These are phyloP conservation scores for Cancer borealis DNA, from an alignment of 2,888 invertebrate genomes.

Conservation along the genomic window DNA sequence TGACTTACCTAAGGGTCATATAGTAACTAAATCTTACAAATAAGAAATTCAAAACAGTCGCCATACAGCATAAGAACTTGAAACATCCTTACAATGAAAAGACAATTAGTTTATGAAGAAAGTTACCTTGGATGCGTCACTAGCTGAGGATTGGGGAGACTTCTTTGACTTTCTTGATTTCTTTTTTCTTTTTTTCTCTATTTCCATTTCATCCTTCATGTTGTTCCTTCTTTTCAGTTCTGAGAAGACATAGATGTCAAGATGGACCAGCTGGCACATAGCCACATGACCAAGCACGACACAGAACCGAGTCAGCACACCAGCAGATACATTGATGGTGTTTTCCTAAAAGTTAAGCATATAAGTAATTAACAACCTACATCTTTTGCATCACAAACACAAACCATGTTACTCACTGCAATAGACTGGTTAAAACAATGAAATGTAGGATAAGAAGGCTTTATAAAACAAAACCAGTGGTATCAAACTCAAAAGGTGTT, in stretches of 20 bases:
- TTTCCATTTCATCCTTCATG: conserved; percentile 80
- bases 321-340: conserved; percentile 53
- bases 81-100: too few relatives aligned
- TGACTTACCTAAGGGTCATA: too few relatives aligned
- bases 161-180: conserved; percentile 82
- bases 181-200: conserved; percentile 79
- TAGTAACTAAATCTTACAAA: too few relatives aligned
- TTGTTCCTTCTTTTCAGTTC: conserved; percentile 87
- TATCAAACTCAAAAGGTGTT: neutral
- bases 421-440: neutral
- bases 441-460: neutral
- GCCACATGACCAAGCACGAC: conserved; percentile 88
- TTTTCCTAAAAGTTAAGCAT: conserved; percentile 39
- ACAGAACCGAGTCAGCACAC: conserved; percentile 81
- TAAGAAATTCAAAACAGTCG: too few relatives aligned
- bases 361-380: neutral
- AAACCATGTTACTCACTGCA: neutral
- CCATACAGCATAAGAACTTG: too few relatives aligned
- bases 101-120: neutral
- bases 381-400: neutral
- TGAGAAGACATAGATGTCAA: conserved; percentile 90
- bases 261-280: conserved; percentile 87
- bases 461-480: neutral
- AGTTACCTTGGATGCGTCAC: conserved; percentile 69
- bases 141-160: conserved; percentile 78